Conservation (phyloP, 2,113 vertebrate genomes). For the Grantiella picta region DNA sequence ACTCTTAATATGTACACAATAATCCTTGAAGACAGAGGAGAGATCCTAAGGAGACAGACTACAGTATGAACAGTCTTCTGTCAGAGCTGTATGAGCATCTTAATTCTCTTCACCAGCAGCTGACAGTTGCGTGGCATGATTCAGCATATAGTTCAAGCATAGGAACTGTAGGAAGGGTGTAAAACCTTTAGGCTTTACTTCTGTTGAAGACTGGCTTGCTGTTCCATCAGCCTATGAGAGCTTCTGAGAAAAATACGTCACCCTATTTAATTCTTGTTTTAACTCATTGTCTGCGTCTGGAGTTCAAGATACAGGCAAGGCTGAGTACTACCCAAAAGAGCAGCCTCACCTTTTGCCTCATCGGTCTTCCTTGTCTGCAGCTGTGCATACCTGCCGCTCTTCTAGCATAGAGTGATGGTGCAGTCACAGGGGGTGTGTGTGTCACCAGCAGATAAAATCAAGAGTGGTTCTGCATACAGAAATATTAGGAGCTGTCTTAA, state of each 20-base stretch:
- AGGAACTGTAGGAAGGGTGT: neutral
- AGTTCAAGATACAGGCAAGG: neutral
- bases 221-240: neutral
- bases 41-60: neutral
- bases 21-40: neutral
- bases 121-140: neutral
- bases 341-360: neutral
- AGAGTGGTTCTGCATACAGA: neutral
- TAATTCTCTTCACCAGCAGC: neutral
- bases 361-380: neutral
- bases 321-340: neutral
- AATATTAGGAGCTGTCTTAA: neutral
- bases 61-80: neutral
- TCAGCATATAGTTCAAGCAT: neutral
- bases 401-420: accelerated
- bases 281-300: neutral
- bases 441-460: neutral
- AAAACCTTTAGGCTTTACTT: neutral
- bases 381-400: neutral
- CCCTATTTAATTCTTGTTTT: neutral
- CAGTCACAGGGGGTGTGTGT: neutral
- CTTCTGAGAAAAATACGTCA: neutral
- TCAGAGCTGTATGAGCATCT: neutral
- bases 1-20: neutral
- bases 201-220: neutral